These are phyloP conservation scores for Epizoanthus ramosus DNA, from an alignment of 92 coral and sea anemone species.

Conservation along the genomic window DNA sequence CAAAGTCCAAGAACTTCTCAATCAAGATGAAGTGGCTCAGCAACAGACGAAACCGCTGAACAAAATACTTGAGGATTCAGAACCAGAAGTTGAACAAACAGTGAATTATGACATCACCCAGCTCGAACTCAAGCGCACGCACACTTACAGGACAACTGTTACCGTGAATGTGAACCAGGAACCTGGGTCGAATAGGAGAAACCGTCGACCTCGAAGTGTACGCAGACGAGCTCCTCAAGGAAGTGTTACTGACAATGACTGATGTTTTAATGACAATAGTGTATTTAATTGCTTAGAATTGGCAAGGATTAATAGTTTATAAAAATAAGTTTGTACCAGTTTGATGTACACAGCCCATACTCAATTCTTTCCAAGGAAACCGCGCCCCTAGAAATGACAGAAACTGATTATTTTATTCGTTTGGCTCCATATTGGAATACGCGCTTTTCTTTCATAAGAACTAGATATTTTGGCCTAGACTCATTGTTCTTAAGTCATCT, in stretches of 20 bases:
- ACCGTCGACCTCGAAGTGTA: slow-evolving; percentile 2
- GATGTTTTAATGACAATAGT: too few species aligned
- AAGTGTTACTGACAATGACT: background rate
- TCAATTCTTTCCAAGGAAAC: too few species aligned
- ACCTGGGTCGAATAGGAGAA: slow-evolving; percentile 13
- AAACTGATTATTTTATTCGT: too few species aligned
- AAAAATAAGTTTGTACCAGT: too few species aligned
- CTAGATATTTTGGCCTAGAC: too few species aligned
- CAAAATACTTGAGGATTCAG: slow-evolving; percentile 56
- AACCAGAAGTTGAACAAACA: slow-evolving; percentile 39
- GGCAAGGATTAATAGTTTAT: too few species aligned
- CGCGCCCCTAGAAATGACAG: too few species aligned
- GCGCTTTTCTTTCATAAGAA: too few species aligned
- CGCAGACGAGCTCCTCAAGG: background rate
- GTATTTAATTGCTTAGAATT: too few species aligned
- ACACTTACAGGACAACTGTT: slow-evolving; percentile 69
- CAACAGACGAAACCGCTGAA: slow-evolving; percentile 43
- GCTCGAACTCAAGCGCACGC: slow-evolving; percentile 67
- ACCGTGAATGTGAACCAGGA: slow-evolving; percentile 62
- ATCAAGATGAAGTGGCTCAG: slow-evolving; percentile 32
- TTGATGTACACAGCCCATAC: too few species aligned
- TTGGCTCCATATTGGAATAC: too few species aligned
- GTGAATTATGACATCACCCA: slow-evolving; percentile 57
- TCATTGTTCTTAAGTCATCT: too few species aligned
- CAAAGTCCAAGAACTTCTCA: slow-evolving; percentile 64